Base-by-base conservation (phyloP, 1,140 invertebrate genomes). In the Periplaneta americana region DNA sequence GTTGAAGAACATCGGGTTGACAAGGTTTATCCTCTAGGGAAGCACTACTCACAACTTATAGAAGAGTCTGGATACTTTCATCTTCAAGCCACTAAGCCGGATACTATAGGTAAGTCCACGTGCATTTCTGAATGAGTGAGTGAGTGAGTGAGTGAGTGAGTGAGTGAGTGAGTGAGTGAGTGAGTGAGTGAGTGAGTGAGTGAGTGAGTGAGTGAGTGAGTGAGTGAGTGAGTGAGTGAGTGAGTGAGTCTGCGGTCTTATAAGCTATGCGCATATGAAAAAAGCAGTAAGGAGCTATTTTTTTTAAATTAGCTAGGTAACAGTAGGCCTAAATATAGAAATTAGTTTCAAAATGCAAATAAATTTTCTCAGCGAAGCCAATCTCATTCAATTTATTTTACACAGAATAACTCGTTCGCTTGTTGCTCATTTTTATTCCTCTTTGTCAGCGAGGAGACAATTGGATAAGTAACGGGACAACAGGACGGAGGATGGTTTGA, bases 41-140 rank as follows among this genome's bases (percentile, higher is more conserved):
- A 91, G 15, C 82, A 90, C 1, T 90, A 91, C 13, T 74, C 76
- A 4, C 81, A 80, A 77, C 3, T 95, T 0, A 15, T 96, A 0
- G 88, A 92, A 84, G 96, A 97, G 87, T 86, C 86, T 75, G 97
- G 96, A 13, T 98, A 98, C 85, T 84, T 95, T 31, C 86, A 90
- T 82, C 87, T 98, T 39, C 97, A 98, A 88, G 90, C 95, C 2
- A 96, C 95, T 0, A 98, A 97, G 87, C 97, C 97, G 11, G 96
- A 98, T 86, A 98, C 97, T n/a, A 89, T 98, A 81, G 96, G 95
- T 95, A 89, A 86, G 87, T 85, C 78, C 75, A 87, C 88, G 74
- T 57, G 48, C n/a, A n/a, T n/a, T n/a, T n/a, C 8, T 75, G 74
- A 75, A 18, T 75, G 74, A 75, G 74, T 75, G 74, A 75, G 74